Evolutionary conservation across 2,113 vertebrate genomes (phyloP).

Genomic region (Erinaceus europaeus): DNA sequence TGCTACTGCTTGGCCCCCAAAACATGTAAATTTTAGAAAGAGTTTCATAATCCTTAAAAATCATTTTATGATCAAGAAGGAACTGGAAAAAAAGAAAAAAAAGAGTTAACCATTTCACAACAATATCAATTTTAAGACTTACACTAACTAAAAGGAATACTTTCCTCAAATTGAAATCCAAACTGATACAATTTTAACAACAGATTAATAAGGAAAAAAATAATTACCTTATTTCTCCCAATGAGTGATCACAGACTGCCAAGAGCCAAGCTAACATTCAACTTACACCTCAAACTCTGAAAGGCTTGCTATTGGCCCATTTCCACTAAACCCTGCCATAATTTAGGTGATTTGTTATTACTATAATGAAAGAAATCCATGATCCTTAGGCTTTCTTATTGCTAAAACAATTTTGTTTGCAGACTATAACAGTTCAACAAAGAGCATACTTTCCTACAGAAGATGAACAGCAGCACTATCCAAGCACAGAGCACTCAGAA

Average conservation of each 20-base stretch:
- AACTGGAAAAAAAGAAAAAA: background rate
- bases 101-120: no score
- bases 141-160: no score
- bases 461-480: background rate
- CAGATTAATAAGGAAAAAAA: no score
- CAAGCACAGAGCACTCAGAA: background rate
- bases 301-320: background rate
- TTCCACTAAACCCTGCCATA: background rate
- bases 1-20: no score
- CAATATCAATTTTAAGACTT: no score
- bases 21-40: no score
- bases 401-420: conserved; percentile 27
- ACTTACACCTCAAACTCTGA: background rate
- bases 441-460: background rate
- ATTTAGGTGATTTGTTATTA: background rate
- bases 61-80: no score
- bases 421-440: background rate
- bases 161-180: no score
- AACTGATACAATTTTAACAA: no score
- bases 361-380: background rate
- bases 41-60: background rate
- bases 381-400: background rate
- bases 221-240: no score
- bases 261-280: background rate
- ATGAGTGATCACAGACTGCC: background rate